phyloP scores from a whole-genome alignment of 92 coral and sea anemone genomes.

The Epizoanthus illoricatus region DNA sequence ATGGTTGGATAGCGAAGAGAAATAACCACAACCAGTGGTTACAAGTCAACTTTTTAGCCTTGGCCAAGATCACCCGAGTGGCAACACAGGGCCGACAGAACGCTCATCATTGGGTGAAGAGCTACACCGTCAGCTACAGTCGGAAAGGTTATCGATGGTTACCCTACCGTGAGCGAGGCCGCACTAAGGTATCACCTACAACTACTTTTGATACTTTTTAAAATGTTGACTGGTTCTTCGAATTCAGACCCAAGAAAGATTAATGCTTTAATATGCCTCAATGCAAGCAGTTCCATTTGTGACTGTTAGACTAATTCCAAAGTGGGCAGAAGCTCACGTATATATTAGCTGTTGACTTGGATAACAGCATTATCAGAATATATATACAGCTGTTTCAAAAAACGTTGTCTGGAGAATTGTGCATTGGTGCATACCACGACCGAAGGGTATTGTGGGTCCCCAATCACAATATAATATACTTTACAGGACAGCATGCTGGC shows the following conservation, averaged over 20 bases:
- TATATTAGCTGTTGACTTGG: too few relatives aligned
- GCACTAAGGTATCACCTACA: not conserved
- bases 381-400: too few relatives aligned
- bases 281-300: too few relatives aligned
- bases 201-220: not conserved
- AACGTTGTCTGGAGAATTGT: too few relatives aligned
- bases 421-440: too few relatives aligned
- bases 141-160: constrained; percentile 4
- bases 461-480: too few relatives aligned
- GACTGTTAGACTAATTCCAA: too few relatives aligned
- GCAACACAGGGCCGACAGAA: constrained; percentile 10
- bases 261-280: too few relatives aligned
- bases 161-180: not conserved
- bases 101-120: constrained; percentile 16
- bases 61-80: constrained; percentile 4
- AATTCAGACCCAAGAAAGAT: not conserved
- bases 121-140: constrained; percentile 22
- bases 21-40: constrained; percentile 19
- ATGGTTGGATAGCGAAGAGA: constrained; percentile 28
- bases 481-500: too few relatives aligned
- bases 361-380: too few relatives aligned
- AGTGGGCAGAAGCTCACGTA: too few relatives aligned
- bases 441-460: too few relatives aligned
- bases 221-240: not conserved
- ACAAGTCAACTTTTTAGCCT: constrained; percentile 7